Base-by-base conservation (phyloP, 2,797 vertebrate species). In the Danio tinwini region DNA sequence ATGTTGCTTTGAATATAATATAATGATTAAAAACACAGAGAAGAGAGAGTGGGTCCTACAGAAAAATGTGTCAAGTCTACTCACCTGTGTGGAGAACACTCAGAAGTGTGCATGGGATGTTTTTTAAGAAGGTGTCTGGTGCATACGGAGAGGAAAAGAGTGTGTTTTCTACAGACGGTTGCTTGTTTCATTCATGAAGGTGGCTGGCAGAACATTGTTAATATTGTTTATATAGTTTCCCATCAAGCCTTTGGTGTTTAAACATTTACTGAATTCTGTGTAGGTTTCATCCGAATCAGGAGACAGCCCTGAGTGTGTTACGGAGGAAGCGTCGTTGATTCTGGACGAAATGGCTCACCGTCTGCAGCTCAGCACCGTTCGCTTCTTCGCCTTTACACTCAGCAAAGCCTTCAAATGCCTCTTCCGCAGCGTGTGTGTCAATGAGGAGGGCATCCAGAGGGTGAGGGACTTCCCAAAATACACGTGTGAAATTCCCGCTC, bases 401-500 rank as follows among this genome's bases (percentile, higher is more conserved):
- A 94, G 91, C 89, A 99, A 99, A 87, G 91, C 96, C 90, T 99
- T 99, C 84, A 99, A 99, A 87, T 89, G 91, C 0, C 91, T 99
- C 86, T 99, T 97, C 91, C 94, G 90, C 67, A 96, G 93, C 80
- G 95, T 99, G 85, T 93, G 92, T 68, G 96, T 99, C 61, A 99
- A 99, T 47, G 96, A 99, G 86, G 98, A 99, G 78, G 98, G 98
- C 75, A 93, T 99, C 86, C 98, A 98, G 89, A 97, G 96, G 88
- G 98, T 99, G 87, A 96, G 96, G 90, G 65, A 21, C 17, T 50
- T 44, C 16, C 14, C 4, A 55, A 53, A 52, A 63, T 19, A 19
- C 16, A 63, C 14, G 3, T 11, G 11, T 63, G 29, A 74, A 62
- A 39, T 12, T 49, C 42, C 56, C n/a, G 71, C 49, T 52, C 1